A percentile compares a stretch with the other conserved stretches of the same genome.
Conservation (phyloP, 2,113 vertebrate species). For the Heterotilapia buettikoferi region DNA sequence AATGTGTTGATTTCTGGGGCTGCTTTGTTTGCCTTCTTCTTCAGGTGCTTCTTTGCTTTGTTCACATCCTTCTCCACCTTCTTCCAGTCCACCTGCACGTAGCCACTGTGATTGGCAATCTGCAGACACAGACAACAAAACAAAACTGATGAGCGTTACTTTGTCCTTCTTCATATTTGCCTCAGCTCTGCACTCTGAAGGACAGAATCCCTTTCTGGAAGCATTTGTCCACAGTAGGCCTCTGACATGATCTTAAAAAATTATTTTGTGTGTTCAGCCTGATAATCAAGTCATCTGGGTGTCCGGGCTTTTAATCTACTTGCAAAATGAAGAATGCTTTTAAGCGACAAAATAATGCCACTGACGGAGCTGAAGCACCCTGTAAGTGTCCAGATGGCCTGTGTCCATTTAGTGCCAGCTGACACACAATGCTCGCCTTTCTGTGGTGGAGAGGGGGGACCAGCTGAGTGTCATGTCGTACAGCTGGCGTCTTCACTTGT, state of each 20-base stretch:
- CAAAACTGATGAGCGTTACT: not conserved
- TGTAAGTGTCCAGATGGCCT: slow-evolving; percentile 1
- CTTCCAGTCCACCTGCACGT: slow-evolving; percentile 97
- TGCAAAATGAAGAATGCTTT: not conserved
- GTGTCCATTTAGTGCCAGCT: not conserved
- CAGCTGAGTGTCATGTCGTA: not conserved
- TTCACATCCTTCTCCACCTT: slow-evolving; percentile 98
- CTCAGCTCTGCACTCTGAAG: not conserved
- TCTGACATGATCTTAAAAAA: not conserved
- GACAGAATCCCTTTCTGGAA: not conserved
- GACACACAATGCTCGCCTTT: not conserved
- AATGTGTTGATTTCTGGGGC: slow-evolving; percentile 92
- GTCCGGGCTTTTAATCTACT: not conserved
- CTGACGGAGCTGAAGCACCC: not conserved
- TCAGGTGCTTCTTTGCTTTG: slow-evolving; percentile 95
- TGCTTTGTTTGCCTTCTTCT: slow-evolving; percentile 93
- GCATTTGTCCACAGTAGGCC: not conserved
- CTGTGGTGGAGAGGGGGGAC: not conserved
- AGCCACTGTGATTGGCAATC: slow-evolving; percentile 97
- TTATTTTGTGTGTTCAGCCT: not conserved
- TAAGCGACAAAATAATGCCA: not conserved
- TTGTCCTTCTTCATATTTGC: not conserved
- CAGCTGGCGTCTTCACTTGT: not conserved
- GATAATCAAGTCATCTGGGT: not conserved
- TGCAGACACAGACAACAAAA: slow-evolving; percentile 31